Evolutionary conservation across 1,140 invertebrate genomes (phyloP), one percentile per base, ranked within the genome.

Genomic region (Heterodera schachtii): DNA sequence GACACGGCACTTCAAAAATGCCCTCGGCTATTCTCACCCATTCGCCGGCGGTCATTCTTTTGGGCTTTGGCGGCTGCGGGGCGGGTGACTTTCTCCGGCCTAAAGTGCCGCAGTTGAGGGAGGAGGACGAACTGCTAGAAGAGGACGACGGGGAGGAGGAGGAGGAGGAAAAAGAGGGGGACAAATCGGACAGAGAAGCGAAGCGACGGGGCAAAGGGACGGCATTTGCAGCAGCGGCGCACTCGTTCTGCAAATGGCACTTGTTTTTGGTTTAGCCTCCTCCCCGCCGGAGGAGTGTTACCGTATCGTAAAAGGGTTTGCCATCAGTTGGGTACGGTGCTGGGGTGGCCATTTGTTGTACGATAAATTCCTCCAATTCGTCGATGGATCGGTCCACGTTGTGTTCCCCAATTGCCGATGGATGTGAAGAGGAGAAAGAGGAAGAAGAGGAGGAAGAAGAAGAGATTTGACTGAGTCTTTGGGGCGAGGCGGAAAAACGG

Each of bases 181-280:
- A 64, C 57, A 64, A 19, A 31, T 76, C 75, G 11, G 83, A 49
- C n/a, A 82, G 75, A n/a, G 80, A 81, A 21, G 80, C 31, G 31
- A 31, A 31, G 81, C 49, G 80, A 81, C 31, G 43, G 81, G 5
- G 84, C n/a, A 66, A 64, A 41, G 9, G 67, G 41, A 16, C n/a
- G 43, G 75, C 52, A 76, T 7, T 64, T 5, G 16, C 16, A 19
- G 57, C 57, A 64, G 57, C 57, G 19, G 57, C 13, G 57, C 57
- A 64, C 19, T 64, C 57, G 19, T 64, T 19, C 57, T 64, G 16
- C 49, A 52, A 52, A 52, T 31, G 31, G 31, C 31, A 11, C 52
- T 52, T 8, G 9, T 52, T 8, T 52, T 52, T 52, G 6, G 16
- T 52, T 52, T 52, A 16, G 31, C 57, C 57, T 19, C 57, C 57